Evolutionary conservation across 2,113 vertebrate species (phyloP).

Genomic region (Morone saxatilis): DNA sequence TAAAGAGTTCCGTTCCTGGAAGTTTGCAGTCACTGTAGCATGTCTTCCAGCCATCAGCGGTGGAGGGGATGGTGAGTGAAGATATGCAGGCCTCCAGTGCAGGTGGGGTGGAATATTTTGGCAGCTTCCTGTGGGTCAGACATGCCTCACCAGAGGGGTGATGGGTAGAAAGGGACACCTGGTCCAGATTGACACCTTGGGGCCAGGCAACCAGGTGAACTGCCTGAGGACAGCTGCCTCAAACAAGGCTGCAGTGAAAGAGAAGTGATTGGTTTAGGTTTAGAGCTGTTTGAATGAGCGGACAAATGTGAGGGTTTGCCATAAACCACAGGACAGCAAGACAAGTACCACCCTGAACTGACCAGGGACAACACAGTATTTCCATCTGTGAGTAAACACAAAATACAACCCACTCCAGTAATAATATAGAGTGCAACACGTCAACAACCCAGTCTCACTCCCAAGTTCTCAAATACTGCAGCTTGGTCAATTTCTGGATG

Average conservation of each 20-base stretch:
- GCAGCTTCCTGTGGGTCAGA: constrained; percentile 57
- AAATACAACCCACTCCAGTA: background rate
- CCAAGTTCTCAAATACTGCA: too few species aligned
- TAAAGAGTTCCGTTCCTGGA: constrained; percentile 43
- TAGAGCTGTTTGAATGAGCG: constrained; percentile 28
- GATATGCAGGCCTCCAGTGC: constrained; percentile 44
- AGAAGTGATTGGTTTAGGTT: background rate
- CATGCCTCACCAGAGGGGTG: constrained; percentile 49
- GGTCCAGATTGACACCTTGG: constrained; percentile 47
- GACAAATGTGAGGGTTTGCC: background rate
- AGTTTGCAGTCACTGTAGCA: constrained; percentile 36
- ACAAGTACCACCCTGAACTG: background rate
- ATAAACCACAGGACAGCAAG: constrained; percentile 15
- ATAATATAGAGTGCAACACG: too few species aligned
- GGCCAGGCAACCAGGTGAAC: constrained; percentile 63
- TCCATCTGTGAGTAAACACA: background rate
- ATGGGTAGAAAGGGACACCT: constrained; percentile 55
- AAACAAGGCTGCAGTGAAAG: constrained; percentile 16
- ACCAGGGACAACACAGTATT: background rate
- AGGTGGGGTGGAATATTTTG: constrained; percentile 53
- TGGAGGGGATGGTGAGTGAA: constrained; percentile 23
- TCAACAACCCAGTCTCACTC: too few species aligned
- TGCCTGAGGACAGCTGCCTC: constrained; percentile 52
- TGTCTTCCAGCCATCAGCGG: constrained; percentile 27
- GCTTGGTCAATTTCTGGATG: too few species aligned